phyloP scores from a whole-genome alignment of 2,797 vertebrate genomes.

The Cuniculus paca region DNA sequence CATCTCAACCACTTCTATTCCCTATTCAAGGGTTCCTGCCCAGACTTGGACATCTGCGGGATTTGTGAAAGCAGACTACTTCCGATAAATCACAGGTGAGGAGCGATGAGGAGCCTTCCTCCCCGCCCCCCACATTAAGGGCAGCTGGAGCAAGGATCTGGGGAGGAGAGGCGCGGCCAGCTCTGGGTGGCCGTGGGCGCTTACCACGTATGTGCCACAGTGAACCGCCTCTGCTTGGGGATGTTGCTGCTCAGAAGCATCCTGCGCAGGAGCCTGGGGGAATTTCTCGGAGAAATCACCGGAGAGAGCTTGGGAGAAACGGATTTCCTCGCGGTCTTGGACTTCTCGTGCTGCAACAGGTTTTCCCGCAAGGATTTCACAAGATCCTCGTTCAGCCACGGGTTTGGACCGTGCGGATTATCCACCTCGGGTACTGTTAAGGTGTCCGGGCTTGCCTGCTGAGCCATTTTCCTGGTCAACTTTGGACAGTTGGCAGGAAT shows the following conservation, averaged over 20 bases:
- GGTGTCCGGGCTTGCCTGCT: slow-evolving; percentile 94
- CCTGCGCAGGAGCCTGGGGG: slow-evolving; percentile 96
- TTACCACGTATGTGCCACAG: slow-evolving; percentile 99
- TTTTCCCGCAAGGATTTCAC: slow-evolving; percentile 98
- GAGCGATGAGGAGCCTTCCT: neutral
- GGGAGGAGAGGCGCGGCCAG: neutral
- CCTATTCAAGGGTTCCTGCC: slow-evolving; percentile 47
- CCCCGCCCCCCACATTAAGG: neutral
- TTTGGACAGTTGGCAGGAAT: slow-evolving; percentile 76
- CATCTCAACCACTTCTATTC: slow-evolving; percentile 48
- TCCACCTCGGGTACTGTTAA: slow-evolving; percentile 95
- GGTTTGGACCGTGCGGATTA: slow-evolving; percentile 90
- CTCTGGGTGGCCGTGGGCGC: slow-evolving; percentile 64
- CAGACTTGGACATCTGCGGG: slow-evolving; percentile 29
- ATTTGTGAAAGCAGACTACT: neutral
- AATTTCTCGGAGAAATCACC: slow-evolving; percentile 95
- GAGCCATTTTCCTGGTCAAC: slow-evolving; percentile 93
- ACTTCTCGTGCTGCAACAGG: slow-evolving; percentile 96
- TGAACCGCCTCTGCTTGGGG: slow-evolving; percentile 98
- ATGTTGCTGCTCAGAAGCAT: slow-evolving; percentile 98
- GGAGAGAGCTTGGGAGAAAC: slow-evolving; percentile 94
- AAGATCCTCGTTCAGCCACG: slow-evolving; percentile 96
- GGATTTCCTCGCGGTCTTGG: slow-evolving; percentile 92
- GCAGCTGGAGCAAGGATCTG: neutral
- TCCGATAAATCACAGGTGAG: slow-evolving; percentile 10